Base-by-base conservation (phyloP, 2,797 vertebrate genomes). In the Onychomys arenicola region DNA sequence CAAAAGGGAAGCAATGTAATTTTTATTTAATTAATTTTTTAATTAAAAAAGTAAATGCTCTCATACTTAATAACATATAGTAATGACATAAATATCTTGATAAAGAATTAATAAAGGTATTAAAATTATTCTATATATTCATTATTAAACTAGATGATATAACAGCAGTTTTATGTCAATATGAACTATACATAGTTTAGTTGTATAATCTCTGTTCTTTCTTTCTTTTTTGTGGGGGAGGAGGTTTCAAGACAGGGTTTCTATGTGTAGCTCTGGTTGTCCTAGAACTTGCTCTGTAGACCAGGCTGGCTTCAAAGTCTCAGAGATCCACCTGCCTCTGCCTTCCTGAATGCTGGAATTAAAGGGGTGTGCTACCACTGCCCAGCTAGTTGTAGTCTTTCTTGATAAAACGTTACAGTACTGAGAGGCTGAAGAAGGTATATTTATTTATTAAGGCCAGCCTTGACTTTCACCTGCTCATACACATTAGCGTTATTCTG, bases 381-480 rank as follows among this genome's bases (percentile, higher is more conserved):
- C 16, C 17, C 34, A n/a, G 16, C n/a, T 78, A 92, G 27, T 32
- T 78, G 52, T 86, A 2, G 63, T n/a, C 59, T 82, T 77, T 88
- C 29, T 89, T 73, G 40, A 87, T 89, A 59, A 95, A 89, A 63
- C 8, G n/a, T 63, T 59, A 78, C 34, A 83, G 43, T 89, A 93
- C 40, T 83, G 40, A 76, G 89, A 91, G 67, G 4, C 19, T 71
- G 65, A 34, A 80, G 2, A 11, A 91, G 85, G 17, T 40, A 57
- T 69, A 1, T 76, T 82, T 96, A 84, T 85, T 25, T 94, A 49
- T 85, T 59, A 97, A 83, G 29, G 65, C 27, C 34, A 90, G 67
- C 21, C 23, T 6, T 93, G 89, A 92, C 75, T 96, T 97, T 83
- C n/a, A 83, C 87, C 69, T 93, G 63, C 46, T 87, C 76, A 65